Evolutionary conservation across 2,113 vertebrate genomes (phyloP).

Genomic region (Misgurnus anguillicaudatus): DNA sequence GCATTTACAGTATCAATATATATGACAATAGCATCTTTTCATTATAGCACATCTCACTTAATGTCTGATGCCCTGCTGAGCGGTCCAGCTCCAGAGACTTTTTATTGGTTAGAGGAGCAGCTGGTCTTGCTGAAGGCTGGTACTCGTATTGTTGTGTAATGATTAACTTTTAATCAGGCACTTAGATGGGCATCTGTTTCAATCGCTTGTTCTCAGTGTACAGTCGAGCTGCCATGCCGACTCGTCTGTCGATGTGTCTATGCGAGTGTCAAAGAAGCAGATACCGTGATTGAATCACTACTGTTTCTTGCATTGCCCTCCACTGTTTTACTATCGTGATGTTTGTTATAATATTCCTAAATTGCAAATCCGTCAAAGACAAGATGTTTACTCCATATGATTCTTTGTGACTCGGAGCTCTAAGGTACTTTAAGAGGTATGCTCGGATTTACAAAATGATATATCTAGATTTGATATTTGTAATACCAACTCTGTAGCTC

Average conservation of each 20-base stretch:
- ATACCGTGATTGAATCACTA: too few species aligned
- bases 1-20: too few species aligned
- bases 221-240: slow-evolving; percentile 71
- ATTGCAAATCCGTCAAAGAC: too few species aligned
- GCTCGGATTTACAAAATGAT: too few species aligned
- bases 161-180: slow-evolving; percentile 81
- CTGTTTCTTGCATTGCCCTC: not conserved
- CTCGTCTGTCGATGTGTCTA: slow-evolving; percentile 65
- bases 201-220: slow-evolving; percentile 60
- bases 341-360: not conserved
- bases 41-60: not conserved
- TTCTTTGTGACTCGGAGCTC: too few species aligned
- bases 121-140: slow-evolving; percentile 71
- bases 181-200: slow-evolving; percentile 79
- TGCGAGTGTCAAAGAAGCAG: slow-evolving; percentile 35
- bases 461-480: not conserved
- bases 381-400: too few species aligned
- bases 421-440: too few species aligned
- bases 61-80: slow-evolving; percentile 49
- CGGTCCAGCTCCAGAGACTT: slow-evolving; percentile 69
- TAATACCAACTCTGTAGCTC: slow-evolving; percentile 7
- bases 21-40: too few species aligned
- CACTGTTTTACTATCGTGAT: not conserved
- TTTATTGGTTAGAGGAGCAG: slow-evolving; percentile 69
- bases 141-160: slow-evolving; percentile 65